A percentile compares a stretch with the other conserved stretches of the same genome.
phyloP scores from a whole-genome alignment of 2,113 vertebrate species.

The Saiga tatarica region DNA sequence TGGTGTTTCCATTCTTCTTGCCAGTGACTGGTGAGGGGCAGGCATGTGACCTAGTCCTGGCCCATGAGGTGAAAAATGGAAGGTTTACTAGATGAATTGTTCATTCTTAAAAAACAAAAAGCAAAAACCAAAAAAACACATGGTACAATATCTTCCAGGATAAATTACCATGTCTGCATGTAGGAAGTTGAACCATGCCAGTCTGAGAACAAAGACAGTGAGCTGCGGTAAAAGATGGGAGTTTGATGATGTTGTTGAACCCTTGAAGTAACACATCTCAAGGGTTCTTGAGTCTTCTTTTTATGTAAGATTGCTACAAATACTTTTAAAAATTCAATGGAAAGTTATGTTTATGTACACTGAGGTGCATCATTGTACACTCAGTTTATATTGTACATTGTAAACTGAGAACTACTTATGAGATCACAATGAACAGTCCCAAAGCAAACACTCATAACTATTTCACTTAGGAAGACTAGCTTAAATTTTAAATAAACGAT shows the following conservation, averaged over 20 bases:
- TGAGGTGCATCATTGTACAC: not conserved
- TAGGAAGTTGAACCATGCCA: not conserved
- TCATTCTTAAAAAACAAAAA: not conserved
- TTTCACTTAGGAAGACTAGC: not conserved
- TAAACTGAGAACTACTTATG: not conserved
- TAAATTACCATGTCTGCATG: not conserved
- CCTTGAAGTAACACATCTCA: not conserved
- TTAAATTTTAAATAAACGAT: not conserved
- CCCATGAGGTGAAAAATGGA: not conserved
- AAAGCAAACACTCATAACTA: not conserved
- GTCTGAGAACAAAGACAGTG: not conserved
- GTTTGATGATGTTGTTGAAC: not conserved
- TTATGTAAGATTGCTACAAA: not conserved
- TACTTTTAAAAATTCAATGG: not conserved
- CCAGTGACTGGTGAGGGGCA: not conserved
- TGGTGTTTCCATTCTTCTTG: not conserved
- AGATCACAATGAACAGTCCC: not conserved
- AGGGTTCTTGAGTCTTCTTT: not conserved
- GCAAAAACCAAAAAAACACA: too few relatives aligned
- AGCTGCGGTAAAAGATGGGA: not conserved
- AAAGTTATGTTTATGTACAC: not conserved
- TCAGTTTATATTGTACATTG: not conserved
- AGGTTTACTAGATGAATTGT: not conserved
- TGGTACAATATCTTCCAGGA: not conserved
- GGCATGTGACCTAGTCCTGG: not conserved